A percentile compares a stretch with the other conserved stretches of the same genome.
Conservation (phyloP, 2,797 vertebrate species). For the Siniperca obscura region DNA sequence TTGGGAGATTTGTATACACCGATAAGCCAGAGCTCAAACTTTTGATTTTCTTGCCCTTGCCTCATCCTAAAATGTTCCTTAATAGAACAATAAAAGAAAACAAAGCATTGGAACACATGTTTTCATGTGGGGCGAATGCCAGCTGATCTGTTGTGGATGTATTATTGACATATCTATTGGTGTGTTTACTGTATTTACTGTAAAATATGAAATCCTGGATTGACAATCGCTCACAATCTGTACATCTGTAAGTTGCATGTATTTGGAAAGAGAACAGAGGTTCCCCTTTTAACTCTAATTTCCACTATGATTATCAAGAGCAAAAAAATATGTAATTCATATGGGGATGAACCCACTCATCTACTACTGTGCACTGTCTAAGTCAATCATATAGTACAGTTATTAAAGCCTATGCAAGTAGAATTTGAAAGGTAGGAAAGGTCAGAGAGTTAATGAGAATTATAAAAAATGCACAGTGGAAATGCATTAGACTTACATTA, state of each 20-base stretch:
- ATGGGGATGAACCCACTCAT: slow-evolving; percentile 25
- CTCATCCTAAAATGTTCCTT: slow-evolving; percentile 51
- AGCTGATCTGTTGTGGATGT: slow-evolving; percentile 21
- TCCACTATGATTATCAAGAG: slow-evolving; percentile 34
- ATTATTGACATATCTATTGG: slow-evolving; percentile 25
- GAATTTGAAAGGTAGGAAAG: background rate
- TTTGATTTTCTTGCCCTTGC: slow-evolving; percentile 67
- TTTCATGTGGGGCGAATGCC: slow-evolving; percentile 2
- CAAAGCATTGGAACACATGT: slow-evolving; percentile 15
- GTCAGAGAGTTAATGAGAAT: background rate
- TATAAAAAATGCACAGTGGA: too few relatives aligned
- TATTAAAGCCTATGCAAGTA: slow-evolving; percentile 11
- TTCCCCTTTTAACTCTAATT: slow-evolving; percentile 15
- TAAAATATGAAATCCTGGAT: slow-evolving; percentile 8
- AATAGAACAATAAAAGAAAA: slow-evolving; percentile 51
- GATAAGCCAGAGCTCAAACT: slow-evolving; percentile 69
- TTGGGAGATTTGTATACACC: slow-evolving; percentile 77
- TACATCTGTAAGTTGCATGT: slow-evolving; percentile 24
- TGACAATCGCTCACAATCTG: slow-evolving; percentile 7
- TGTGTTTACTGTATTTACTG: slow-evolving; percentile 4
- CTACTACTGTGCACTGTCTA: slow-evolving; percentile 33
- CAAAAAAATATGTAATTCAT: slow-evolving; percentile 44
- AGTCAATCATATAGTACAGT: slow-evolving; percentile 8
- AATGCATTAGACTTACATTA: too few relatives aligned
- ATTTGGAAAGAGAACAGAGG: slow-evolving; percentile 29